Percentiles rank a stretch among this genome's conserved stretches.
These are phyloP conservation scores for Syngnathoides biaculeatus DNA, from an alignment of 2,113 vertebrate genomes.

Conservation along the genomic window DNA sequence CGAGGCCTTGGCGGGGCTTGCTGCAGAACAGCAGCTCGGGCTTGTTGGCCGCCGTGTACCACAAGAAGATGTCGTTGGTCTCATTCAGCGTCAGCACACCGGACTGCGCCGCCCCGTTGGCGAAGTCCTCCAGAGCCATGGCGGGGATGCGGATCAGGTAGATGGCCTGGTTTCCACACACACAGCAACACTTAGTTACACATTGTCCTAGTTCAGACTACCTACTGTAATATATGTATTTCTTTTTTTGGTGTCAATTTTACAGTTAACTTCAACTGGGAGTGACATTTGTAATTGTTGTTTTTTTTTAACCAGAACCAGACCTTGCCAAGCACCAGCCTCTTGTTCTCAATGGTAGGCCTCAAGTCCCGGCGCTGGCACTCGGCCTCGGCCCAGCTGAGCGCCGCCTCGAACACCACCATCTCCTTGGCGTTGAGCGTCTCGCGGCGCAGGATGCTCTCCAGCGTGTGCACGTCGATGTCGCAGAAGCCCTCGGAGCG, in stretches of 20 bases:
- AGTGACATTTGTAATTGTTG: no score
- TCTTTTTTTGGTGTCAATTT: no score
- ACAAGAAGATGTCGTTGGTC: conserved; percentile 96
- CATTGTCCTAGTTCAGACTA: no score
- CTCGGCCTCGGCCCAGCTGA: conserved; percentile 94
- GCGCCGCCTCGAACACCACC: conserved; percentile 90
- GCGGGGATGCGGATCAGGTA: conserved; percentile 93
- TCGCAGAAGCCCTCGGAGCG: conserved; percentile 97
- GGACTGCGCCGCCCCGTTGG: conserved; percentile 91
- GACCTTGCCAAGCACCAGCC: conserved; percentile 84
- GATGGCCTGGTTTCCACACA: conserved; percentile 65
- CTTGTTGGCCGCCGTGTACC: conserved; percentile 94
- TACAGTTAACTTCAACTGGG: no score
- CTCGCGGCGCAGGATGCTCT: conserved; percentile 93
- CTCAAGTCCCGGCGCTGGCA: conserved; percentile 84
- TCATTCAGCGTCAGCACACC: conserved; percentile 91
- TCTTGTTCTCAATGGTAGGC: conserved; percentile 86
- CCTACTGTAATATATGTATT: no score
- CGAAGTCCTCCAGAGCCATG: conserved; percentile 94
- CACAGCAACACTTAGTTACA: no score
- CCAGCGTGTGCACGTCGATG: conserved; percentile 90
- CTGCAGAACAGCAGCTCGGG: conserved; percentile 87
- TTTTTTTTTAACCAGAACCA: no score
- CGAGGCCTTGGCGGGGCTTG: conserved; percentile 84
- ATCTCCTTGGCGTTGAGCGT: conserved; percentile 97